These are phyloP conservation scores for Eristalis pertinax DNA, from an alignment of 2,888 invertebrate species.

Conservation along the genomic window DNA sequence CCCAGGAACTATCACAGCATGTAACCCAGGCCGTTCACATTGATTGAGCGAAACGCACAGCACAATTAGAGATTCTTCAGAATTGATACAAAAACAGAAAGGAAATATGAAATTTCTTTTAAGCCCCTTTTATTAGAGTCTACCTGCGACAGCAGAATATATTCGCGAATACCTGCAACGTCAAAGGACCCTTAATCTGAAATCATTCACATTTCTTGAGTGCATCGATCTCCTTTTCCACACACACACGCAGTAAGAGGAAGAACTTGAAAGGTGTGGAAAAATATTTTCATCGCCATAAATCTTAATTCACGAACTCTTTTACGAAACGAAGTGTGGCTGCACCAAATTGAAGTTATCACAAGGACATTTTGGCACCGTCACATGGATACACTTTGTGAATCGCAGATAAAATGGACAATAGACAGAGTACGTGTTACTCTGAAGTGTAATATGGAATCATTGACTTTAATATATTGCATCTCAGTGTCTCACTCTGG, in stretches of 20 bases:
- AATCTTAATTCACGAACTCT: slow-evolving; percentile 64
- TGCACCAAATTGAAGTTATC: slow-evolving; percentile 55
- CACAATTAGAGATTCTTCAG: no score
- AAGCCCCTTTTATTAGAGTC: neutral
- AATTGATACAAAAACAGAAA: no score
- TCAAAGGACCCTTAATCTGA: neutral
- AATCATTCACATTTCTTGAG: slow-evolving; percentile 50
- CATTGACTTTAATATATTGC: slow-evolving; percentile 20
- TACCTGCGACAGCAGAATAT: no score
- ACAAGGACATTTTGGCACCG: slow-evolving; percentile 59
- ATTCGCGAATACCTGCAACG: neutral
- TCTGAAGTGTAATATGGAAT: slow-evolving; percentile 21
- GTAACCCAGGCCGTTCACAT: no score
- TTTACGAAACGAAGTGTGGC: slow-evolving; percentile 22
- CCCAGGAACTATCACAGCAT: no score
- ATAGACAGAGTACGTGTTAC: slow-evolving; percentile 35
- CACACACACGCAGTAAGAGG: slow-evolving; percentile 19
- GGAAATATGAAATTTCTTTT: no score
- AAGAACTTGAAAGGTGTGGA: slow-evolving; percentile 70
- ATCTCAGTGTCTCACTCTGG: neutral
- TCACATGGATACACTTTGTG: slow-evolving; percentile 60
- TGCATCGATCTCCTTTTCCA: slow-evolving; percentile 56
- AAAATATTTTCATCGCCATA: slow-evolving; percentile 72
- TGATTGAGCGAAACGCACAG: no score
- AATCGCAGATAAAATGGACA: slow-evolving; percentile 57